Percentiles rank a stretch among this genome's conserved stretches.
Conservation (phyloP, 64 coral and sea anemone species). For the Anthopleura sola region DNA sequence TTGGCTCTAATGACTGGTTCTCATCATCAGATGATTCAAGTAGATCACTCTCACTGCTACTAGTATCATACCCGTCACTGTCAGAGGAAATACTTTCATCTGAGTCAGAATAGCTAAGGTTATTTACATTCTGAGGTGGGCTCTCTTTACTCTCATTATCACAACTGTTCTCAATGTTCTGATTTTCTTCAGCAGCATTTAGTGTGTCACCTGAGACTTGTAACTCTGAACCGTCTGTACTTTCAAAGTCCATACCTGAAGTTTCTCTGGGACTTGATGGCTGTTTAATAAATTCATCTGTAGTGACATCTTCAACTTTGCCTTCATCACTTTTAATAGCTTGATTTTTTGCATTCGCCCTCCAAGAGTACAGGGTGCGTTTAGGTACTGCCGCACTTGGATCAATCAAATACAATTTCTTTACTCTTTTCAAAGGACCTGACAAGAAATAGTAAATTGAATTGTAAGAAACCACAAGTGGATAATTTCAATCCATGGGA, state of each 20-base stretch:
- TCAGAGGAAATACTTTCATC: background rate
- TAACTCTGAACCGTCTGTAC: background rate
- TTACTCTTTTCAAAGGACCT: constrained; percentile 46
- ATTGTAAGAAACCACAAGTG: background rate
- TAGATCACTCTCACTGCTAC: constrained; percentile 16
- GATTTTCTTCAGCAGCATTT: background rate
- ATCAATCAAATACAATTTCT: constrained; percentile 32
- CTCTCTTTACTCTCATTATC: background rate
- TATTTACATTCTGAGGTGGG: background rate
- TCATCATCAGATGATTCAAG: constrained; percentile 39
- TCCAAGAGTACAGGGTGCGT: constrained; percentile 17
- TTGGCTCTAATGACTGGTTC: background rate
- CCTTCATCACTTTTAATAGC: background rate
- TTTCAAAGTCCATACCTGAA: background rate
- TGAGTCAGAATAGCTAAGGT: background rate
- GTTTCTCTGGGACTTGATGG: background rate
- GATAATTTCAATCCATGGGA: background rate
- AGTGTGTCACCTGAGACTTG: background rate
- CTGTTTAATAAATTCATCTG: background rate
- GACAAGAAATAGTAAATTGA: background rate
- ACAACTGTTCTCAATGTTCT: background rate
- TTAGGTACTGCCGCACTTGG: constrained; percentile 23
- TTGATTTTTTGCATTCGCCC: background rate
- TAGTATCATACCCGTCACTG: background rate
- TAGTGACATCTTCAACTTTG: background rate